Base-by-base conservation (phyloP, 2,888 invertebrate genomes). In the Agrenia bidenticulata region DNA sequence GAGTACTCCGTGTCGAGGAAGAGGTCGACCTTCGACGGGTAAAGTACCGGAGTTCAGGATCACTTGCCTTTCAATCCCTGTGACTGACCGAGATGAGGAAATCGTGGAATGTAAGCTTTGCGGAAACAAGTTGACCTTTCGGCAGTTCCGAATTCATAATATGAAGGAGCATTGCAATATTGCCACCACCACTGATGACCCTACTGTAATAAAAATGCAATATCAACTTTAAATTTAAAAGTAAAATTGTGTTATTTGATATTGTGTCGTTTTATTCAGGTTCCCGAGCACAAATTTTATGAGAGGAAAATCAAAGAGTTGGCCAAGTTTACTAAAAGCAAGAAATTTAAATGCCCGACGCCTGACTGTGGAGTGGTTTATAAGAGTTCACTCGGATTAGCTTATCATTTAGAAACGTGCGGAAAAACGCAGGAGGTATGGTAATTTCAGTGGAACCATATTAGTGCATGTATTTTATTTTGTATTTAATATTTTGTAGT, bases 331-430 rank as follows among this genome's bases (percentile, higher is more conserved):
- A 63, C 66, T 17, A 74, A 74, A 53, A 32, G 66, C 2, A 60
- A 59, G 0, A 61, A 37, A 1, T 76, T 73, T 64, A 41, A 15
- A 1, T 76, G 76, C 41, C 72, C 74, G 0, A 67, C 26, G n/a
- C 9, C 37, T 1, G 24, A 57, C 0, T 71, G 73, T 42, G 21
- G 9, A 1, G n/a, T 59, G 0, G 15, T 45, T 2, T 74, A 72
- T 26, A 74, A 72, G 64, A 74, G 73, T 56, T 59, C 73, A 5
- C 37, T 73, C n/a, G 76, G 76, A 11, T 42, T 76, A 37, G 74
- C 70, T 1, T 69, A 69, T 65, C 74, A 76, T 59, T 54, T 74
- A 32, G 71, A 72, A 50, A 65, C 58, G 7, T 76, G 74, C 64
- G 76, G 74, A 17, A 73, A 72, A 27, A 49, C 67, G 0, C 13